Conservation (phyloP, 2,888 invertebrate species). For the Tachina grossa region DNA sequence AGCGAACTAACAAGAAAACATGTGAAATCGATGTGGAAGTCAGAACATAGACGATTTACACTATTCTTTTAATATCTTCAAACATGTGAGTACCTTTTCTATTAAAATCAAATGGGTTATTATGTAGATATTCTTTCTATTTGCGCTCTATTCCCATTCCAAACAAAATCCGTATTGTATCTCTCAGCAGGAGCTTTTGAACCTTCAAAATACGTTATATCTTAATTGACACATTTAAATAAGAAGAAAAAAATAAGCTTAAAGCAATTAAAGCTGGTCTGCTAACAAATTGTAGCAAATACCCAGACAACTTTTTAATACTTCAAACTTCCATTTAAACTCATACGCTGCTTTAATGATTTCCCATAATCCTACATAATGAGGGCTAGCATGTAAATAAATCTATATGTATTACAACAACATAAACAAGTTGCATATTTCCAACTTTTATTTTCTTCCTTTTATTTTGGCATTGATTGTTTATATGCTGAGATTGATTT, state of each 20-base stretch:
- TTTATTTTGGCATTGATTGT: constrained; percentile 37
- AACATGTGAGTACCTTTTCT: too few species aligned
- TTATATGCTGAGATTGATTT: constrained; percentile 63
- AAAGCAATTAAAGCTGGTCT: constrained; percentile 19
- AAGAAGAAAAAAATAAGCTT: background rate
- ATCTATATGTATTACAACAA: constrained; percentile 22
- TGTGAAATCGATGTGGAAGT: too few species aligned
- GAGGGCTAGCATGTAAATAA: constrained; percentile 62
- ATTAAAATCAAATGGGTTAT: too few species aligned
- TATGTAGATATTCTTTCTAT: too few species aligned
- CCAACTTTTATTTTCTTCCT: background rate
- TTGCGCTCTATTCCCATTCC: too few species aligned
- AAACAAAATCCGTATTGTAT: background rate
- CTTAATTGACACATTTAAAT: constrained; percentile 20
- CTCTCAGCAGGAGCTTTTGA: constrained; percentile 6
- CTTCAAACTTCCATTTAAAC: background rate
- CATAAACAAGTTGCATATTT: constrained; percentile 19
- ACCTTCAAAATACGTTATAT: background rate
- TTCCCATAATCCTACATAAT: constrained; percentile 65
- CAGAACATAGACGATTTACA: too few species aligned
- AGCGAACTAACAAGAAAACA: too few species aligned
- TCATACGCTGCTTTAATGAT: constrained; percentile 23
- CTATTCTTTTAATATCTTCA: too few species aligned
- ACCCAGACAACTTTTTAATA: background rate
- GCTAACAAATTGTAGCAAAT: background rate